These are phyloP conservation scores for Carpatolechia fugitivella DNA, from an alignment of 2,888 invertebrate species.

Conservation along the genomic window DNA sequence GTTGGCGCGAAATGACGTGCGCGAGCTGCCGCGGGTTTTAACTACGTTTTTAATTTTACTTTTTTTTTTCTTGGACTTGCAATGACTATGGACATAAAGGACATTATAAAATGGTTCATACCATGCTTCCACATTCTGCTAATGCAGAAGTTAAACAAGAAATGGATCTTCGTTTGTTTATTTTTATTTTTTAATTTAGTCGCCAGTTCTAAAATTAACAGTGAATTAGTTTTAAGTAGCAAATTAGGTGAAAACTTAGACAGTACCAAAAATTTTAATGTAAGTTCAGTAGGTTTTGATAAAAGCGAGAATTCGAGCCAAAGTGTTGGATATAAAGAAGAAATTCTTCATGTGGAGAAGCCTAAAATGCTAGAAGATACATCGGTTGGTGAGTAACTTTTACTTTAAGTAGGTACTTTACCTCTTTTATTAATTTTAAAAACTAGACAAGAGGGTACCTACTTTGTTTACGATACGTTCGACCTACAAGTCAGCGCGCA, in stretches of 20 bases:
- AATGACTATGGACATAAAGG: slow-evolving; percentile 67
- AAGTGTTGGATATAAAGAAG: slow-evolving; percentile 31
- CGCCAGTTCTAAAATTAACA: slow-evolving; percentile 42
- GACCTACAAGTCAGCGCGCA: too few relatives aligned
- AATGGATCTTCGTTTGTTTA: slow-evolving; percentile 46
- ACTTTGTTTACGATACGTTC: too few relatives aligned
- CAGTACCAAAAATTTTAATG: slow-evolving; percentile 41
- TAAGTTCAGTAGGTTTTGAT: slow-evolving; percentile 26
- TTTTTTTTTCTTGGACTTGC: slow-evolving; percentile 19
- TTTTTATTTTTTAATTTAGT: slow-evolving; percentile 57
- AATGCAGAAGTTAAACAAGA: slow-evolving; percentile 39
- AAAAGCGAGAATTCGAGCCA: slow-evolving; percentile 31
- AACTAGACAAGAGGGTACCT: too few relatives aligned
- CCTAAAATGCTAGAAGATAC: slow-evolving; percentile 20
- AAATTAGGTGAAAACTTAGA: slow-evolving; percentile 23
- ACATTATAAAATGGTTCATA: slow-evolving; percentile 73
- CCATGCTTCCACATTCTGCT: slow-evolving; percentile 66
- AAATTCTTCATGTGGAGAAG: slow-evolving; percentile 7
- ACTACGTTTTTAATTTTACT: background rate
- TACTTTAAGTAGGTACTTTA: background rate
- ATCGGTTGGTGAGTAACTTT: slow-evolving; percentile 33
- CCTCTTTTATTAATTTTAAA: background rate
- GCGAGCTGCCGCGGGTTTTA: slow-evolving; percentile 11
- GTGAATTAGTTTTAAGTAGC: slow-evolving; percentile 31
- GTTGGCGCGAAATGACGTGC: slow-evolving; percentile 49